Conservation (phyloP, 2,113 vertebrate genomes). For the Lipophrys pholis region DNA sequence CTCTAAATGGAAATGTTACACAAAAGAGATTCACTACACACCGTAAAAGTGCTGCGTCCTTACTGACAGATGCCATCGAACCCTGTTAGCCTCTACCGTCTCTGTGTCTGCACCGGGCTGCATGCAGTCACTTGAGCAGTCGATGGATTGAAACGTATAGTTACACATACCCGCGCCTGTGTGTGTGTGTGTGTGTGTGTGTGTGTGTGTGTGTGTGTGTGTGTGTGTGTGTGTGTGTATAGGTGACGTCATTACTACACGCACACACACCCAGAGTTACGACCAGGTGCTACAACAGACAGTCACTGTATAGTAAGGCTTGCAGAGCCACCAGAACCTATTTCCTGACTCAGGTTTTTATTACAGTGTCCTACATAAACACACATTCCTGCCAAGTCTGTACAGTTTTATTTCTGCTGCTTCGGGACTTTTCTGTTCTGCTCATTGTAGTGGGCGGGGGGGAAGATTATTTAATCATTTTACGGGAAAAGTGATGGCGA, state of each 20-base stretch:
- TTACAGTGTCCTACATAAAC: not conserved
- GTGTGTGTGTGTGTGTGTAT: not conserved
- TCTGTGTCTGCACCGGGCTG: not conserved
- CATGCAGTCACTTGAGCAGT: not conserved
- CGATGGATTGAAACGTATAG: not conserved
- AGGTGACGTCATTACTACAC: not conserved
- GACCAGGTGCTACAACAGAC: not conserved
- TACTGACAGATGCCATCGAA: not conserved
- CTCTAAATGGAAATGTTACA: conserved; percentile 33
- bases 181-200: too few relatives aligned
- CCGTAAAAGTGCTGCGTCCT: not conserved
- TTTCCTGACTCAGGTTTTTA: not conserved
- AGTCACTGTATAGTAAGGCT: not conserved
- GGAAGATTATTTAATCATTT: too few relatives aligned
- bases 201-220: not conserved
- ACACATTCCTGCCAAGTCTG: not conserved
- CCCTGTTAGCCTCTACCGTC: conserved; percentile 1
- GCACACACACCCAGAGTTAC: not conserved
- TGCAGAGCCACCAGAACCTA: not conserved
- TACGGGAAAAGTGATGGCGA: not conserved
- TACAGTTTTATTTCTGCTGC: not conserved
- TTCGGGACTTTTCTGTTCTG: not conserved
- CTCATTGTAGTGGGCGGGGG: not conserved
- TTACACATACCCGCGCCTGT: too few relatives aligned
- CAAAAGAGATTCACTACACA: conserved; percentile 28